Conservation (phyloP, 2,113 vertebrate genomes). For the Arenaria interpres region DNA sequence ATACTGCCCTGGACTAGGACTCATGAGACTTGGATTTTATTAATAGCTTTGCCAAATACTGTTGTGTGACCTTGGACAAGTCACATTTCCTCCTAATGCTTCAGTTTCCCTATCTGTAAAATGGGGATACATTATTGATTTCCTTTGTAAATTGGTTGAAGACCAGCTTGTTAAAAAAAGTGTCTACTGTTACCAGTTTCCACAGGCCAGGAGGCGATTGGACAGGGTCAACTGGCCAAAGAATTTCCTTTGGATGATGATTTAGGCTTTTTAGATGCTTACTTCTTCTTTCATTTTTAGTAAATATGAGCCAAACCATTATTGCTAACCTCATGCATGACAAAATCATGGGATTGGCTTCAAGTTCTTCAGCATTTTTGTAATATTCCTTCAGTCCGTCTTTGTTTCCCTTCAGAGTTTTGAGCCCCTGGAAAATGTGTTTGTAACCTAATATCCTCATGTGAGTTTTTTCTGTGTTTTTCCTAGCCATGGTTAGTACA, state of each 20-base stretch:
- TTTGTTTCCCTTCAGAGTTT: neutral
- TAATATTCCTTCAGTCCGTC: neutral
- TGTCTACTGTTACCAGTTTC: neutral
- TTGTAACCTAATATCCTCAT: neutral
- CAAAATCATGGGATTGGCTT: neutral
- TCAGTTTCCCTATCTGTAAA: conserved; percentile 19
- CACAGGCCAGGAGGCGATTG: neutral
- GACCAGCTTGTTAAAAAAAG: neutral
- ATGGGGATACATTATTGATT: conserved; percentile 20
- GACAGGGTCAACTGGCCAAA: neutral
- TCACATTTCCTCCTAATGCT: conserved; percentile 18
- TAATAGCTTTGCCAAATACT: conserved; percentile 54
- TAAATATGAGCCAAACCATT: neutral
- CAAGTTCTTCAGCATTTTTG: neutral
- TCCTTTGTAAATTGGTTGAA: conserved; percentile 25
- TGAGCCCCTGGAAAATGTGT: neutral
- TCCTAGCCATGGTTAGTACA: neutral
- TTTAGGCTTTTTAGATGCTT: neutral
- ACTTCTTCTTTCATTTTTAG: neutral
- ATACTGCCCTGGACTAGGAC: conserved; percentile 25
- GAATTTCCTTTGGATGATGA: neutral
- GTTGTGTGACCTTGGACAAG: conserved; percentile 54
- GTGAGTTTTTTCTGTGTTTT: neutral
- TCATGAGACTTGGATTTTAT: conserved; percentile 49
- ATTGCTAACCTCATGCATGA: neutral